Evolutionary conservation across 2,797 vertebrate species (phyloP).

Genomic region (Phylloscopus collybita): DNA sequence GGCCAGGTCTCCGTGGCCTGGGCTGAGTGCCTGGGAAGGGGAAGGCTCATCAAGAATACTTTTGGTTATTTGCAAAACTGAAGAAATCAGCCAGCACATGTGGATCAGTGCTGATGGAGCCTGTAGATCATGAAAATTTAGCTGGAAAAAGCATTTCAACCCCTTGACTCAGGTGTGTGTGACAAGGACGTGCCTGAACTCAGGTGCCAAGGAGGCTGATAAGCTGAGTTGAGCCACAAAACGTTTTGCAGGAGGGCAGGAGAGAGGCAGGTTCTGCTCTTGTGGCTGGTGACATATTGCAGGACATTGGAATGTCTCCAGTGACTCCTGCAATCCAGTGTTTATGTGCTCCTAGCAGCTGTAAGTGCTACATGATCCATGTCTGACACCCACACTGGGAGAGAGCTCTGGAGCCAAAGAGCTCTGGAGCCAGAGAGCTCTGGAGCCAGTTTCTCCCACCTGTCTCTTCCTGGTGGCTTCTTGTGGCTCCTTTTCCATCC

Average conservation of each 20-base stretch:
- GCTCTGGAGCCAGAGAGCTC: not conserved
- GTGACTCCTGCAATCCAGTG: not conserved
- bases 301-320: not conserved
- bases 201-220: not conserved
- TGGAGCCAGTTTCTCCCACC: not conserved
- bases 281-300: not conserved
- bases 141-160: not conserved
- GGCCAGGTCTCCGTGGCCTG: not conserved
- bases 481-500: not conserved
- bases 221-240: rapidly evolving
- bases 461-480: not conserved
- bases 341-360: not conserved
- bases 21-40: not conserved
- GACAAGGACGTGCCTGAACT: not conserved
- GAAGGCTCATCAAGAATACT: not conserved
- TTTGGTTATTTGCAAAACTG: not conserved
- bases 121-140: not conserved
- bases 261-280: not conserved
- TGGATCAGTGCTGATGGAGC: not conserved
- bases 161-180: not conserved
- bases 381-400: not conserved
- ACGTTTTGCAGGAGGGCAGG: not conserved
- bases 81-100: not conserved
- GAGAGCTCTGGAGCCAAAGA: not conserved
- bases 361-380: rapidly evolving